Evolutionary conservation across 2,113 vertebrate genomes (phyloP), one percentile per base, ranked within the genome.

Genomic region (Periophthalmus modestus): DNA sequence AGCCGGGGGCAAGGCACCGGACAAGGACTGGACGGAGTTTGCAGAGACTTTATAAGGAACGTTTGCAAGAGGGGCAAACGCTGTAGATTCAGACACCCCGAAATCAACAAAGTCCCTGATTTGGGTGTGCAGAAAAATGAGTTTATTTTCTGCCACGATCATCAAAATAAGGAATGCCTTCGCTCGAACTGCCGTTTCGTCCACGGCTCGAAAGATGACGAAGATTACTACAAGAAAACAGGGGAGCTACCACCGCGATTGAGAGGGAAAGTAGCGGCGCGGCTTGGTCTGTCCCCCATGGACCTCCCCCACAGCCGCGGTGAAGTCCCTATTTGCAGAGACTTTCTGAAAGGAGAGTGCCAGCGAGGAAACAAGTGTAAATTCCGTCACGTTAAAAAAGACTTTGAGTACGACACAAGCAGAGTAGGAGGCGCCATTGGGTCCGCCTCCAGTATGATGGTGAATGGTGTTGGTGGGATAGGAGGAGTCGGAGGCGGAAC

Each of bases 141-240:
- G 61, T 98, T 99, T 87, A 96, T 98, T 82, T 99, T 99, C 90
- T 99, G 98, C 89, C 97, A 99, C 36, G 97, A 99, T 83, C 95
- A 98, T 88, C 97, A 99, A 91, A 99, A 99, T 88, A 98, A 97
- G 81, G 96, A 98, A 79, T 99, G 97, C 12, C 94, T 95, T 67
- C 96, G 97, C 7, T 91, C 95, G 80, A 98, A 95, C 90, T 99
- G 97, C 89, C 95, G 96, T 81, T 98, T 99, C 85, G 97, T 99
- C 73, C 97, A 99, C 11, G 97, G 97, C 81, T 95, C 98, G 72
- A 97, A 97, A 83, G 97, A 98, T 70, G 98, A 99, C 59, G 97
- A 99, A 89, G 97, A 99, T 82, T 96, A 95, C 72, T 99, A 99
- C 88, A 98, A 98, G 90, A 98, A 97, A 80, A 95, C 95, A 0